phyloP scores from a whole-genome alignment of 2,797 vertebrate genomes.

The Lithobates sylvaticus region DNA sequence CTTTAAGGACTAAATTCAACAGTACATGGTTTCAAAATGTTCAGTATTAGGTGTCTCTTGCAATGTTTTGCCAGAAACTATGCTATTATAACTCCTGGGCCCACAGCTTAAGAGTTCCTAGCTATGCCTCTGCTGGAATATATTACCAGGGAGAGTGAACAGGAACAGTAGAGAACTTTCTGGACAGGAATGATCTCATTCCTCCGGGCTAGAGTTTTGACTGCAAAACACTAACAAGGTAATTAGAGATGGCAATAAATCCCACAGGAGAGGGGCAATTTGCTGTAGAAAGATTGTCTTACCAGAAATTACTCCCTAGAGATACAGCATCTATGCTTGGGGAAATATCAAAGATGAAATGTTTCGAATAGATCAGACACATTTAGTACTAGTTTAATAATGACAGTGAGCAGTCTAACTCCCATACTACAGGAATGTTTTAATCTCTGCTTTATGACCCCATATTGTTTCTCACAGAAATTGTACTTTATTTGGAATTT shows the following conservation, averaged over 20 bases:
- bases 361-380: not conserved
- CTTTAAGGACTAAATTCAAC: too few species aligned
- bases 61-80: not conserved
- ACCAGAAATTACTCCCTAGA: constrained; percentile 42
- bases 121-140: not conserved
- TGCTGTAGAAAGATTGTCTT: constrained; percentile 53
- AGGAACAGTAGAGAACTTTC: constrained; percentile 18
- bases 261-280: constrained; percentile 42
- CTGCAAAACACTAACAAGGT: constrained; percentile 53
- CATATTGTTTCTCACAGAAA: not conserved
- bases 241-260: constrained; percentile 52
- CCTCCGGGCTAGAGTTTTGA: constrained; percentile 26
- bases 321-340: constrained; percentile 22
- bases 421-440: not conserved
- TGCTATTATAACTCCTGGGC: too few species aligned
- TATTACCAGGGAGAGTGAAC: not conserved
- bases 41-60: not conserved
- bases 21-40: too few species aligned
- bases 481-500: not conserved
- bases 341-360: constrained; percentile 7
- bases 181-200: constrained; percentile 34
- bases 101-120: not conserved
- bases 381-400: constrained; percentile 2
- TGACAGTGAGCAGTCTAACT: not conserved
- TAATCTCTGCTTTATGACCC: not conserved